Base-by-base conservation (phyloP, 2,797 vertebrate species). In the Cheirogaleus major region DNA sequence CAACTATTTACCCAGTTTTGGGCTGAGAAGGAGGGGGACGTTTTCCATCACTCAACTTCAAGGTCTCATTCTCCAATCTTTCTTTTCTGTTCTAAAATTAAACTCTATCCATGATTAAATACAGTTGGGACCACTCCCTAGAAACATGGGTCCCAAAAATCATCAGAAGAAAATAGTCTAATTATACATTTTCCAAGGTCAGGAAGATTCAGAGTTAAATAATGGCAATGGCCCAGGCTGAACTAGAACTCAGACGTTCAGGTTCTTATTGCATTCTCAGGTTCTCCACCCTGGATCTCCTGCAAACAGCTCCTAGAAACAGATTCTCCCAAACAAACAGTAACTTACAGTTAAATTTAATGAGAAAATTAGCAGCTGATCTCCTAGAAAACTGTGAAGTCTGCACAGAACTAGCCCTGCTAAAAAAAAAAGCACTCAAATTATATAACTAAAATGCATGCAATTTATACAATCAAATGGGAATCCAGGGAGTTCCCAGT, bases 41-140 rank as follows among this genome's bases (percentile, higher is more conserved):
- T 90, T 95, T 96, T 43, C 43, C 15, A 93, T 70, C 73, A 79
- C 14, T 23, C 72, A 80, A 59, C 15, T 82, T 91, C 82, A 85
- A 93, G 69, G 35, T 73, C 48, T 96, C 61, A 81, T 92, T 91
- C 23, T 50, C 12, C 17, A 52, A 43, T 79, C 84, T 20, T 87
- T 84, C 38, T 87, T 89, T 95, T 80, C 69, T 67, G 3, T 89
- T 93, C 50, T 72, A 95, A 75, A 94, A 63, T 83, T 79, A 89
- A 94, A 93, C n/a, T 82, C 38, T 30, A n/a, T 69, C 63, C 32
- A 12, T 72, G 32, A 76, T 91, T 59, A 94, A 91, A 85, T 90
- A 52, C 5, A 61, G 23, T 63, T 63, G 63, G 5, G 11, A 89
- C 59, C 72, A 80, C 59, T 93, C 52, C 55, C 41, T 80, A 67